Evolutionary conservation across 2,113 vertebrate genomes (phyloP), one percentile per base, ranked within the genome.

Genomic region (Hydrochoerus hydrochaeris): DNA sequence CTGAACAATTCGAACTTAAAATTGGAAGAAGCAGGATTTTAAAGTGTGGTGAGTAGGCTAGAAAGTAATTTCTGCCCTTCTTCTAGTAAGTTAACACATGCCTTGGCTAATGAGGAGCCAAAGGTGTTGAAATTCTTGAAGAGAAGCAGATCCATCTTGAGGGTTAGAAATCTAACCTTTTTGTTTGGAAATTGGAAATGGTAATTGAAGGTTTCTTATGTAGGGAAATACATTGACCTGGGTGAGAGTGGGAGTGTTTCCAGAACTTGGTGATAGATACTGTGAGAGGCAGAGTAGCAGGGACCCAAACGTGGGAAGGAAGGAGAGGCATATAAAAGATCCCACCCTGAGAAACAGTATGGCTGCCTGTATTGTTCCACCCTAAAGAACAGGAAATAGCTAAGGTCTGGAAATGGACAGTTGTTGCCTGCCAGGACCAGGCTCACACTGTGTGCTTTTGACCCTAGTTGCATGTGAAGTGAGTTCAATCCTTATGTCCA

Each of bases 81-180:
- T 97, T 62, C 85, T 94, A 44, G 73, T 90, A 82, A 77, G 49
- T 90, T 85, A 84, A 91, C 85, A 91, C 38, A 89, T 95, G 54
- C 52, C 38, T 96, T 9, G 57, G 41, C 95, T 95, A 60, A 10
- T 30, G 89, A 73, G 78, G 96, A 95, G 90, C 77, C 85, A 94
- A 41, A 28, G 2, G 58, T 96, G 78, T 96, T 92, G 92, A 97
- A 97, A 92, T 88, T 87, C 95, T 92, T 97, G 54, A 90, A 35
- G 46, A 92, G 88, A 77, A 97, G 83, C 90, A 92, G 94, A 81
- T 71, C 90, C 80, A 0, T 38, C 95, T 83, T n/a, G 82, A 94
- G n/a, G 77, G 28, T 44, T 88, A 77, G 65, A 57, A 32, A 49
- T 69, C 46, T 44, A 80, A 57, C 38, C 35, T 81, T 71, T 95